A percentile compares a stretch with the other conserved stretches of the same genome.
Conservation (phyloP, 2,888 invertebrate species). For the Apotomis turbidana region DNA sequence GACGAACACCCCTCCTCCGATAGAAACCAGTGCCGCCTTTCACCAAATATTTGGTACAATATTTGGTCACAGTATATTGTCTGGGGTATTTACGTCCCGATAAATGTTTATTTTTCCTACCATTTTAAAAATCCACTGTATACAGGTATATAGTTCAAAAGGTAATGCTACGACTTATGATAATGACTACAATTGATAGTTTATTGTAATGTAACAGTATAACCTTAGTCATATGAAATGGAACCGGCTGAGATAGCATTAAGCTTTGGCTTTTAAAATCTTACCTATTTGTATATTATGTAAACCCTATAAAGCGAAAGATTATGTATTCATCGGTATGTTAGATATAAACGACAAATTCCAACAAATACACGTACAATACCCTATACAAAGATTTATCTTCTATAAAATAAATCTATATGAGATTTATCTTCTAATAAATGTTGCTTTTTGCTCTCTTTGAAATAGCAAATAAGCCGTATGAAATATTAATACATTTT, state of each 20-base stretch:
- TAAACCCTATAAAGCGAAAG: conserved; percentile 54
- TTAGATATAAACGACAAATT: conserved; percentile 33
- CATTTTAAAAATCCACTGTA: conserved; percentile 53
- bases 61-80: conserved; percentile 81
- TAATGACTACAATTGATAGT: conserved; percentile 54
- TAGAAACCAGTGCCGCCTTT: conserved; percentile 65
- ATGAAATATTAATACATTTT: conserved; percentile 1
- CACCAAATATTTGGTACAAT: conserved; percentile 75
- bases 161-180: conserved; percentile 53
- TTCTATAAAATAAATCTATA: conserved; percentile 14
- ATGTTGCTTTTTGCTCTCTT: conserved; percentile 35
- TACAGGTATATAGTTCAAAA: conserved; percentile 46
- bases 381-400: conserved; percentile 32
- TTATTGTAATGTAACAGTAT: conserved; percentile 55
- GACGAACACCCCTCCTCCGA: conserved; percentile 61
- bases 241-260: conserved; percentile 59
- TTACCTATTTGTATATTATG: conserved; percentile 54
- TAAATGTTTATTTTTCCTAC: conserved; percentile 49
- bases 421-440: conserved; percentile 21
- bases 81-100: conserved; percentile 62
- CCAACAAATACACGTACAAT: conserved; percentile 30
- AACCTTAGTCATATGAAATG: conserved; percentile 51
- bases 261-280: conserved; percentile 68
- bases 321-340: conserved; percentile 40
- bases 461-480: conserved; percentile 1